Percentiles rank a stretch among this genome's conserved stretches.
Evolutionary conservation across 35 echinoderm and acorn worm species (phyloP).

Genomic region (Lytechinus variegatus): DNA sequence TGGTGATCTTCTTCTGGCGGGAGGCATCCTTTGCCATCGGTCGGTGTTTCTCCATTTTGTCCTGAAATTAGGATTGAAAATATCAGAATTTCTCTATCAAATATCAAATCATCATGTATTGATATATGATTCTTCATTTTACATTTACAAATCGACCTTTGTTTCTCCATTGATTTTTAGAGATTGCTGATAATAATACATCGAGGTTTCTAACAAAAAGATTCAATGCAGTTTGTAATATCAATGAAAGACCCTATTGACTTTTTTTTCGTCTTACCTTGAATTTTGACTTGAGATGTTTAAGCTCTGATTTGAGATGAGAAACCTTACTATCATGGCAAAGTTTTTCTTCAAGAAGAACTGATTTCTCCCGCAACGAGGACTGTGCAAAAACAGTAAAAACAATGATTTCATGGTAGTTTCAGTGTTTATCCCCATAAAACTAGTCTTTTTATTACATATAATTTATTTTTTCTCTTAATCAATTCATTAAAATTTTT

Average conservation of each 20-base stretch:
- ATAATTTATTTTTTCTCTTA: neutral
- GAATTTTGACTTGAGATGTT: slow-evolving; percentile 20
- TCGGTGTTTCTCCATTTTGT: neutral
- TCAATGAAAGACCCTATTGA: neutral
- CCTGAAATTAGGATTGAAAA: neutral
- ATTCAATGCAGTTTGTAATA: neutral
- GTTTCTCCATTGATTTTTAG: no score
- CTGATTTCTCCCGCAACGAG: neutral
- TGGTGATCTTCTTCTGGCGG: neutral
- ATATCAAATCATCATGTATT: no score
- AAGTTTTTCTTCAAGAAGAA: neutral
- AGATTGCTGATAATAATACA: neutral
- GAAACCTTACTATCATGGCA: neutral
- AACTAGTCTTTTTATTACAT: neutral
- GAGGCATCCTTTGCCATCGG: neutral
- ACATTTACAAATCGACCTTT: no score
- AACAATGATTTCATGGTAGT: neutral
- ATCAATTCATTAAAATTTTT: neutral
- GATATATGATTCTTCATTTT: no score
- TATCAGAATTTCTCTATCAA: neutral
- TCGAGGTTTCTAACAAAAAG: neutral
- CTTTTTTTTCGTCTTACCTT: neutral
- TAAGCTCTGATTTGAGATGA: neutral
- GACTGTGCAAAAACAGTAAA: neutral
- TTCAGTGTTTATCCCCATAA: neutral